Conservation (phyloP, 2,797 vertebrate species). For the Gallinago nigripennis region DNA sequence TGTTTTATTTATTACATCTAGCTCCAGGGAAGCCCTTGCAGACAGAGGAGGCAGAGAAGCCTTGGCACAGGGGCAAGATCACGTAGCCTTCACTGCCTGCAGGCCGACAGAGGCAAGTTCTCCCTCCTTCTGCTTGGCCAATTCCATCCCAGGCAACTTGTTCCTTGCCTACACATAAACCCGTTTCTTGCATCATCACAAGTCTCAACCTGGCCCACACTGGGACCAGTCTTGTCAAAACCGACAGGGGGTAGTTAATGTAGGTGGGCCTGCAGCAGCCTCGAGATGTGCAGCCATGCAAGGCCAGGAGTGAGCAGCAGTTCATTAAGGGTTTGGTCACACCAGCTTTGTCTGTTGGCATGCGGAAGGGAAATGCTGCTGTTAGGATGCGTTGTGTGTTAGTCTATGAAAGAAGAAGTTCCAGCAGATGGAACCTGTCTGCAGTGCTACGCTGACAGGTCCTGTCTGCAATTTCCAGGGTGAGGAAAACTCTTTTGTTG, state of each 20-base stretch:
- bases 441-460: neutral
- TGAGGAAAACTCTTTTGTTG: neutral
- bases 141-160: neutral
- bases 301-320: neutral
- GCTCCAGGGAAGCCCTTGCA: neutral
- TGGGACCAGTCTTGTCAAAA: neutral
- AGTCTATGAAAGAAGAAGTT: neutral
- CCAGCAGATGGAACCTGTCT: neutral
- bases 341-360: neutral
- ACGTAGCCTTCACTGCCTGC: neutral
- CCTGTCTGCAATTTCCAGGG: neutral
- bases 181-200: neutral
- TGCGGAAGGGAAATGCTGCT: neutral
- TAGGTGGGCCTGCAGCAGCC: neutral
- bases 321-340: neutral
- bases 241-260: neutral
- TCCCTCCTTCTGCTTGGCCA: neutral
- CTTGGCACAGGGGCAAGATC: accelerated
- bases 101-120: neutral
- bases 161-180: neutral
- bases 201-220: neutral
- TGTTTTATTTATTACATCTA: neutral
- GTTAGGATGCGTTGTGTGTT: neutral
- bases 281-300: accelerated
- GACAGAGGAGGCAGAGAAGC: neutral